Evolutionary conservation across 2,888 invertebrate species (phyloP), one percentile per base, ranked within the genome.

Genomic region (Oscheius sp.): DNA sequence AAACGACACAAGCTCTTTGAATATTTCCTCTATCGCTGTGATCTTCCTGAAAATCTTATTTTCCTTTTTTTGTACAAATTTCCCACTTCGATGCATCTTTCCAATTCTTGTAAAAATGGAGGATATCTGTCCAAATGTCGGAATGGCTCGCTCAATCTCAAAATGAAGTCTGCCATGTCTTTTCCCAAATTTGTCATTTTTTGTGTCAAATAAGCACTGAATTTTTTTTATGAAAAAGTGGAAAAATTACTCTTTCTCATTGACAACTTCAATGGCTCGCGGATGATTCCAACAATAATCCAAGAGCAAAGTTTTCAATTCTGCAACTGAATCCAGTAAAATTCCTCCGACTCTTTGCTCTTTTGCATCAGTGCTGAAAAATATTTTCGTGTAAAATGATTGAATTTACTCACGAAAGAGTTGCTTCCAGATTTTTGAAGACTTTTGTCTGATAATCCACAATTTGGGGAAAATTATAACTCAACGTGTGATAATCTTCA

Each of bases 11-110:
- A 55, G 97, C 95, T 80, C 98, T 92, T 89, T 98, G 97, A 0
- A 96, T 95, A 89, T 99, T 97, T 0, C 98, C 98, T 80, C 97
- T 92, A 89, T 99, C 99, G 0, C 94, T 93, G 90, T 99, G 96
- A 81, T 93, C 93, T 89, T 96, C 96, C 90, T 90, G 77, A 13
- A 85, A 35, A 35, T 35, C 3, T 9, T 3, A 6, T 35, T 35
- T 9, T 35, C 35, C 9, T 3, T 35, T 35, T 9, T 78, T 27
- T 61, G 68, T n/a, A n/a, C n/a, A 64, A 64, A 64, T 45, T 45
- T 69, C 74, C 58, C 52, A 81, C 91, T 89, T 96, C 96, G 70
- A 97, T 94, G 89, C 97, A 96, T 75, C 97, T 91, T 84, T 97
- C 96, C 76, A 98, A 90, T 89, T 99, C 98, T 89, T 97, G 96